Evolutionary conservation across 2,113 vertebrate species (phyloP).

Genomic region (Scatophagus argus): DNA sequence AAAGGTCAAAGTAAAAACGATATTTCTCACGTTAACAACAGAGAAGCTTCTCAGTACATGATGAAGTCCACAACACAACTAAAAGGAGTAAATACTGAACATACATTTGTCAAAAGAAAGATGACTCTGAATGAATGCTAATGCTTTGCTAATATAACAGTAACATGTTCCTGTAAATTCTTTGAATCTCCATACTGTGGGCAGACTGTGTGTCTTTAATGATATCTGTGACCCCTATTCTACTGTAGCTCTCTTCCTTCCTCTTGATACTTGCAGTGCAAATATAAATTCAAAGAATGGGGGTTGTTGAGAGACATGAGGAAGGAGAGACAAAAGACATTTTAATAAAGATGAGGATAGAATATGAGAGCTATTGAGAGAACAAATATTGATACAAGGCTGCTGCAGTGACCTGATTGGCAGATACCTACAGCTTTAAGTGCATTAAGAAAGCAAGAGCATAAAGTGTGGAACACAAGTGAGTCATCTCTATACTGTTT

Average conservation of each 20-base stretch:
- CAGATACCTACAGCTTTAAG: constrained; percentile 19
- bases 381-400: constrained; percentile 17
- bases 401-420: not conserved
- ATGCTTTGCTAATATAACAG: not conserved
- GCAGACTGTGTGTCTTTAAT: not conserved
- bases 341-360: not conserved
- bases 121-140: not conserved
- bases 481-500: not conserved
- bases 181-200: not conserved
- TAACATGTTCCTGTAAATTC: too few relatives aligned
- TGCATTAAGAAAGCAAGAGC: constrained; percentile 17
- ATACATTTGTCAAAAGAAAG: not conserved
- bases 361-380: not conserved
- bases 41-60: not conserved
- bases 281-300: not conserved
- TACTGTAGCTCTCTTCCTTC: not conserved
- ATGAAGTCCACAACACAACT: not conserved
- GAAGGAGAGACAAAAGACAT: not conserved
- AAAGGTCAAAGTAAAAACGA: too few relatives aligned
- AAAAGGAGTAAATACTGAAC: not conserved
- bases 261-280: not conserved
- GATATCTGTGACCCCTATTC: not conserved
- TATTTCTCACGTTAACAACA: too few relatives aligned
- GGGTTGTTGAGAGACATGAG: not conserved
- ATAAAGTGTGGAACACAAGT: constrained; percentile 7